phyloP scores from a whole-genome alignment of 2,888 invertebrate genomes.

The Glaucopsyche alexis region DNA sequence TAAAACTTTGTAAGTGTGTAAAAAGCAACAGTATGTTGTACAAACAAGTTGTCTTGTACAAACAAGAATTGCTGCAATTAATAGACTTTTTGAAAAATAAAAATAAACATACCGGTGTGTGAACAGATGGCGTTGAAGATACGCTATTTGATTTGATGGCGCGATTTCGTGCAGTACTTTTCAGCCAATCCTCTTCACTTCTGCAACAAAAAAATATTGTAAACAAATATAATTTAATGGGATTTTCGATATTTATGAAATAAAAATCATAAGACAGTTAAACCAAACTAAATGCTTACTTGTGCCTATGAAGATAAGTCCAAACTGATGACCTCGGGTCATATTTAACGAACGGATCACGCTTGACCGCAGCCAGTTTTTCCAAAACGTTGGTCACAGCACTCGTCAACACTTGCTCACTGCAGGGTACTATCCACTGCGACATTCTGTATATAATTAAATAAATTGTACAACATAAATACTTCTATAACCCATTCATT shows the following conservation, averaged over 20 bases:
- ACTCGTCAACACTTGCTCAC: conserved; percentile 85
- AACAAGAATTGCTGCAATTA: too few species aligned
- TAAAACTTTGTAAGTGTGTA: neutral
- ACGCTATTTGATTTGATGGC: conserved; percentile 51
- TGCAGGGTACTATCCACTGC: conserved; percentile 78
- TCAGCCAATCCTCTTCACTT: conserved; percentile 70
- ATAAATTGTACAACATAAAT: neutral
- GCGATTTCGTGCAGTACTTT: conserved; percentile 53
- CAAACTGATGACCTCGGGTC: conserved; percentile 95
- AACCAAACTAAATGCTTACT: conserved; percentile 46
- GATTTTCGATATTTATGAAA: neutral
- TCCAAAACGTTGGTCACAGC: conserved; percentile 95
- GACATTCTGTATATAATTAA: conserved; percentile 69
- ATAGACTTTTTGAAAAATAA: neutral
- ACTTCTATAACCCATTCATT: too few species aligned
- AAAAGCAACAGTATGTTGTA: neutral
- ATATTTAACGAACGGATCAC: conserved; percentile 95
- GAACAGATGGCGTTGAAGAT: conserved; percentile 44
- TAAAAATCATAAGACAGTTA: too few species aligned
- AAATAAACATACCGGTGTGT: conserved; percentile 36
- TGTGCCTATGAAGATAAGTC: conserved; percentile 95
- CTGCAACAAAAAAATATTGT: conserved; percentile 41
- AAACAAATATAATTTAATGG: neutral
- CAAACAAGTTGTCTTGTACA: too few species aligned
- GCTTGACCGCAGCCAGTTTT: conserved; percentile 88